Percentiles rank a stretch among this genome's conserved stretches.
phyloP scores from a whole-genome alignment of 2,888 invertebrate genomes.

The Latrodectus hesperus region DNA sequence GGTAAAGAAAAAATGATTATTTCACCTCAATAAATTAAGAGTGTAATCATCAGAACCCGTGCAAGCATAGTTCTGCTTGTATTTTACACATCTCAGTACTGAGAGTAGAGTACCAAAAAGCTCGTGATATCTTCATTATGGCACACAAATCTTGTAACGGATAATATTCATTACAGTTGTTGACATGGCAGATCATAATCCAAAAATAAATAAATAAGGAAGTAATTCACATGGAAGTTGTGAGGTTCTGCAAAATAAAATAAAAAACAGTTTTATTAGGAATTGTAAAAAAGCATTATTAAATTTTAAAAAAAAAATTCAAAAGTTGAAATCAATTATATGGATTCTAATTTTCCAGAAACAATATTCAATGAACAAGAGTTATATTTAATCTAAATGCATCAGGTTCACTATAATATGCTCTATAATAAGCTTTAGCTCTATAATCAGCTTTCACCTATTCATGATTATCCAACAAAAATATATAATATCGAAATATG shows the following conservation, averaged over 20 bases:
- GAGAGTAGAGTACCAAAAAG: slow-evolving; percentile 49
- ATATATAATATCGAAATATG: too few species aligned
- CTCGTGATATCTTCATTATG: slow-evolving; percentile 57
- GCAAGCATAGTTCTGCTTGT: slow-evolving; percentile 31
- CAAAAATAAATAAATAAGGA: slow-evolving; percentile 43
- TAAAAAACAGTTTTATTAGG: neutral
- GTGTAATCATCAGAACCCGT: slow-evolving; percentile 41
- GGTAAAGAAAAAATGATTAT: slow-evolving; percentile 10
- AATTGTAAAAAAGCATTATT: neutral
- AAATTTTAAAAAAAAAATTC: too few species aligned
- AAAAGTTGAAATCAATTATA: too few species aligned
- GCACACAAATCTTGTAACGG: slow-evolving; percentile 60
- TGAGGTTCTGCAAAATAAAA: slow-evolving; percentile 48
- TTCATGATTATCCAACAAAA: too few species aligned
- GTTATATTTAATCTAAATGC: too few species aligned
- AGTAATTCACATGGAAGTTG: slow-evolving; percentile 56
- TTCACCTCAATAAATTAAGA: slow-evolving; percentile 41
- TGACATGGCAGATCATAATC: slow-evolving; percentile 37
- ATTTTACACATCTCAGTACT: slow-evolving; percentile 24
- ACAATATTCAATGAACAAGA: too few species aligned
- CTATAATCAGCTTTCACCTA: too few species aligned
- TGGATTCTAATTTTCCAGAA: too few species aligned
- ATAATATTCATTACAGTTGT: slow-evolving; percentile 28
- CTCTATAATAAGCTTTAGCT: too few species aligned
- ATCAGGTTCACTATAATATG: too few species aligned